phyloP scores from a whole-genome alignment of 2,797 vertebrate species.

The Hephaestus fuliginosus region DNA sequence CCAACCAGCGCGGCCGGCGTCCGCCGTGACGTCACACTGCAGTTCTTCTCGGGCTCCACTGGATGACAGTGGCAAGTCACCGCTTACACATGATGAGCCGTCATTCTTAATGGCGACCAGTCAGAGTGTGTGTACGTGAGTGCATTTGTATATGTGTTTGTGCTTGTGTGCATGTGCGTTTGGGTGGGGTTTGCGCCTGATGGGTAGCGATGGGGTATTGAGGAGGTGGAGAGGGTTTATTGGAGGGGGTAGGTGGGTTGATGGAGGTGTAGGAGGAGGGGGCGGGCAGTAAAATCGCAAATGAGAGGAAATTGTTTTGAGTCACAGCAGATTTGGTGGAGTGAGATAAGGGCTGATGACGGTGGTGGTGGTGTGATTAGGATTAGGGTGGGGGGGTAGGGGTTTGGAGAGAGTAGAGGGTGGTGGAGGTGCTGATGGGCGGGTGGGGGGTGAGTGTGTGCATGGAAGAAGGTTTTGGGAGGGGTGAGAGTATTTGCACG shows the following conservation, averaged over 20 bases:
- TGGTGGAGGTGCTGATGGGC: constrained; percentile 45
- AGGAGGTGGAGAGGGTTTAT: constrained; percentile 73
- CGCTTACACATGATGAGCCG: constrained; percentile 69
- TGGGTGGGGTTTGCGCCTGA: constrained; percentile 72
- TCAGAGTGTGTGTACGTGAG: constrained; percentile 74
- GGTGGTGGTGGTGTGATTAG: constrained; percentile 82
- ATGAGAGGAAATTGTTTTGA: constrained; percentile 88
- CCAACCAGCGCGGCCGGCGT: constrained; percentile 75
- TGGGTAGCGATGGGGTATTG: constrained; percentile 64
- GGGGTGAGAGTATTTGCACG: constrained; percentile 62
- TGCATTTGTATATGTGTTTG: constrained; percentile 62
- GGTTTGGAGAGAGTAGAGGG: constrained; percentile 64
- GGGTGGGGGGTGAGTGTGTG: constrained; percentile 24
- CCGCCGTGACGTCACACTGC: constrained; percentile 80
- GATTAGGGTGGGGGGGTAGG: constrained; percentile 72
- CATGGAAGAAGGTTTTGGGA: constrained; percentile 58
- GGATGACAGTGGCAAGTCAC: constrained; percentile 81
- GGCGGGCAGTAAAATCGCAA: constrained; percentile 79
- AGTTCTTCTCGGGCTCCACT: constrained; percentile 80
- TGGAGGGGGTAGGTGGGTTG: constrained; percentile 67
- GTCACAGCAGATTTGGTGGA: constrained; percentile 86
- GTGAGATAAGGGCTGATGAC: constrained; percentile 87
- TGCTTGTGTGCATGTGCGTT: constrained; percentile 56
- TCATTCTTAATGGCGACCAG: constrained; percentile 75
- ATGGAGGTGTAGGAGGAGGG: constrained; percentile 65